Base-by-base conservation (phyloP, 2,888 invertebrate species). In the Aporophyla nigra region DNA sequence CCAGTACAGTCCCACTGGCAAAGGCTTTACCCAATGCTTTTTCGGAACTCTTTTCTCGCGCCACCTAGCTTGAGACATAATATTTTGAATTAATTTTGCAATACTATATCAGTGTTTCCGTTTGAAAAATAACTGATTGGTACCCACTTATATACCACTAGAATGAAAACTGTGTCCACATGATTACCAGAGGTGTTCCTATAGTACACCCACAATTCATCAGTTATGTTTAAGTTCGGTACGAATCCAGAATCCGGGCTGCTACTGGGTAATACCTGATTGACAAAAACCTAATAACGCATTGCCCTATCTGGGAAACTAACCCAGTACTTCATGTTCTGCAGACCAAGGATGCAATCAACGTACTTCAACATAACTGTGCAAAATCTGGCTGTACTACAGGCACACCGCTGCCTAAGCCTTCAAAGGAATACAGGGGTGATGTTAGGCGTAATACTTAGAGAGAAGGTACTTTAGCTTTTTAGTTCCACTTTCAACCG, bases 401-500 rank as follows among this genome's bases (percentile, higher is more conserved):
- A 46, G 12, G 10, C 12, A 46, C 43, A 46, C 10, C 10, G 10
- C 12, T 46, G 43, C 43, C 43, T 46, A 46, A 46, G 2, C 43
- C 43, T 12, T 46, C 43, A 10, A n/a, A 2, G 43, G 12, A 46
- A 46, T 46, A 46, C 43, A 46, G 43, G 43, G 3, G 43, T 46
- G 12, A 46, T 10, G 10, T 46, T 46, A 46, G 1, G 12, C 2
- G 19, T 19, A 59, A 27, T 58, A 33, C 56, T 7, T 27, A 33
- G 1, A 27, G 40, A 27, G 16, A 54, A 51, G 16, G 27, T 51
- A 58, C n/a, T 78, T 76, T 54, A 27, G 5, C 49, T 56, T 56
- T 51, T 59, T 59, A 68, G 68, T 69, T 76, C 53, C 82, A 65
- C 54, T 73, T 82, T 74, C 66, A 5, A 40, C 7, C 12, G 33